Conservation (phyloP, 1,140 invertebrate species). For the Physella acuta region DNA sequence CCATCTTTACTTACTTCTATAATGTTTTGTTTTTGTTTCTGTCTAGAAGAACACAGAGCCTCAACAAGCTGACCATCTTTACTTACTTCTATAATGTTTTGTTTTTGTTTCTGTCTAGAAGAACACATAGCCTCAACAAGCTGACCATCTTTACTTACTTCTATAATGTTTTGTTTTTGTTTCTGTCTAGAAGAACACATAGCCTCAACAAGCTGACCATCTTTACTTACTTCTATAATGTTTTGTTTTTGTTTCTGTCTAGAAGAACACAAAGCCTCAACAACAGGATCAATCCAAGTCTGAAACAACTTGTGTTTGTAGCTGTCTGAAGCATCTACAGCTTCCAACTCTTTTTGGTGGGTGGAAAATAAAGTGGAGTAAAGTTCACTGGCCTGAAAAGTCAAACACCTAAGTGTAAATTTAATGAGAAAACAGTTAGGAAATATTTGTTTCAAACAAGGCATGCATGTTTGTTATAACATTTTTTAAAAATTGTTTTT, state of each 20-base stretch:
- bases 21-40: not conserved
- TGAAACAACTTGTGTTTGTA: slow-evolving; percentile 29
- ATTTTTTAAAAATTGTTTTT: too few relatives aligned
- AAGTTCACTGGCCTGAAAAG: slow-evolving; percentile 48
- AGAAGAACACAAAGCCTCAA: slow-evolving; percentile 35
- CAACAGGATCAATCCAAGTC: slow-evolving; percentile 50
- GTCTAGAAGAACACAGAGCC: not conserved
- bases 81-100: too few relatives aligned
- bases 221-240: slow-evolving; percentile 48
- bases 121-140: not conserved
- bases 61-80: not conserved
- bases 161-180: too few relatives aligned
- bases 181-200: slow-evolving; percentile 33
- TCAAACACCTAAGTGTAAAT: too few relatives aligned
- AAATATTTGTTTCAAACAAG: too few relatives aligned
- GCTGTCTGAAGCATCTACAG: not conserved
- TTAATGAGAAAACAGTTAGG: too few relatives aligned
- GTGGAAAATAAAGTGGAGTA: slow-evolving; percentile 41
- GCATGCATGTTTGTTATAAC: too few relatives aligned
- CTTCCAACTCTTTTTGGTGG: slow-evolving; percentile 25
- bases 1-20: too few relatives aligned
- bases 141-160: too few relatives aligned
- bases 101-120: too few relatives aligned
- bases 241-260: slow-evolving; percentile 41
- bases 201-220: slow-evolving; percentile 41